These are phyloP conservation scores for Rhinolophus sinicus DNA, from an alignment of 2,113 vertebrate genomes.

Conservation along the genomic window DNA sequence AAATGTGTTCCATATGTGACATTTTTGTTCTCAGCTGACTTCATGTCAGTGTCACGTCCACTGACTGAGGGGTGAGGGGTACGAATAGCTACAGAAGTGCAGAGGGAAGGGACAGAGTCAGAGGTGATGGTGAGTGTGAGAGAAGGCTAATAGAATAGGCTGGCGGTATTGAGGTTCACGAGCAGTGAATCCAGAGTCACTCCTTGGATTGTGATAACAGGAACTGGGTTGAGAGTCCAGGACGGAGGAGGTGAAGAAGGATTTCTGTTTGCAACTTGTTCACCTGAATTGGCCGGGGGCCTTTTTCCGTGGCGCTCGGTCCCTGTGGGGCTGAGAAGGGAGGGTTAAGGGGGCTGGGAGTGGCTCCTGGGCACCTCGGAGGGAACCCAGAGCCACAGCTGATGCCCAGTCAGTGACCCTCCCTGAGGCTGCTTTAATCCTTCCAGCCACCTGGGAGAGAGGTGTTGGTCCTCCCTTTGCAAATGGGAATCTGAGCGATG, in stretches of 20 bases:
- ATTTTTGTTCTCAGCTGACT: not conserved
- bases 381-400: not conserved
- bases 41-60: not conserved
- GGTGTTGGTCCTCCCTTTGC: not conserved
- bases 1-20: not conserved
- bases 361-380: rapidly evolving
- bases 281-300: not conserved
- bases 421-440: not conserved
- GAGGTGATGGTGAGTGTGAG: not conserved
- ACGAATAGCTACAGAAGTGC: not conserved
- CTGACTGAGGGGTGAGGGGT: not conserved
- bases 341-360: rapidly evolving
- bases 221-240: not conserved
- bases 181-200: not conserved
- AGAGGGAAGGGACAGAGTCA: not conserved
- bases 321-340: not conserved
- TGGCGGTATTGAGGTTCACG: not conserved
- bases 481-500: not conserved
- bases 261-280: not conserved
- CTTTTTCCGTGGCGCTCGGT: not conserved
- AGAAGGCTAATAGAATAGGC: no score
- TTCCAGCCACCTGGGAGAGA: not conserved
- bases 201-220: not conserved
- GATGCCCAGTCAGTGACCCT: not conserved
- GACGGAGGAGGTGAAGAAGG: not conserved